These are phyloP conservation scores for Trichopoda pennipes DNA, from an alignment of 2,888 invertebrate genomes.

Conservation along the genomic window DNA sequence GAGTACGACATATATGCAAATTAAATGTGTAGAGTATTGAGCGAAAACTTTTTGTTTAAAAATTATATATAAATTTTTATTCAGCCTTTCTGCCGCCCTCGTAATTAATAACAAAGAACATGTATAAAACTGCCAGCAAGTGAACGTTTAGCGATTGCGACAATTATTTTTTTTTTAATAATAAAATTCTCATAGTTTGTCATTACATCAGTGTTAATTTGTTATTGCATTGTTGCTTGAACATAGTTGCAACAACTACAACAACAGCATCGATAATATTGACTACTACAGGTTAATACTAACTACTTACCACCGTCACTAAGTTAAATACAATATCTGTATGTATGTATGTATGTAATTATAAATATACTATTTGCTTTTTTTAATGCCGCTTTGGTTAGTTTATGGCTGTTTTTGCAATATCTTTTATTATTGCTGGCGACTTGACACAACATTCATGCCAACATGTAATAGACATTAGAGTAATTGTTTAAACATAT, in stretches of 20 bases:
- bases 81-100: too few species aligned
- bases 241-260: slow-evolving; percentile 16
- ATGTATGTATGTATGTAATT: too few species aligned
- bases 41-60: too few species aligned
- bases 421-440: slow-evolving; percentile 8
- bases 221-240: slow-evolving; percentile 39
- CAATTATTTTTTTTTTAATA: not conserved
- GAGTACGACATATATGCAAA: too few species aligned
- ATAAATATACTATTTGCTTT: slow-evolving; percentile 1
- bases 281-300: not conserved
- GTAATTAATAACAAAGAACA: too few species aligned
- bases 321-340: slow-evolving; percentile 13
- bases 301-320: not conserved
- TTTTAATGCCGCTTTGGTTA: slow-evolving; percentile 9
- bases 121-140: not conserved
- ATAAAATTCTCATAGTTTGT: slow-evolving; percentile 50
- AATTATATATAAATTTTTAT: too few species aligned
- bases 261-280: not conserved
- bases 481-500: slow-evolving; percentile 55
- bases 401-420: slow-evolving; percentile 16
- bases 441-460: slow-evolving; percentile 36
- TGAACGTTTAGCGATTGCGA: not conserved
- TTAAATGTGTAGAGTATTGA: too few species aligned
- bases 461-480: slow-evolving; percentile 61
- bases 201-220: slow-evolving; percentile 61